Conservation (phyloP, 2,797 vertebrate species). For the Acropternis orthonyx region DNA sequence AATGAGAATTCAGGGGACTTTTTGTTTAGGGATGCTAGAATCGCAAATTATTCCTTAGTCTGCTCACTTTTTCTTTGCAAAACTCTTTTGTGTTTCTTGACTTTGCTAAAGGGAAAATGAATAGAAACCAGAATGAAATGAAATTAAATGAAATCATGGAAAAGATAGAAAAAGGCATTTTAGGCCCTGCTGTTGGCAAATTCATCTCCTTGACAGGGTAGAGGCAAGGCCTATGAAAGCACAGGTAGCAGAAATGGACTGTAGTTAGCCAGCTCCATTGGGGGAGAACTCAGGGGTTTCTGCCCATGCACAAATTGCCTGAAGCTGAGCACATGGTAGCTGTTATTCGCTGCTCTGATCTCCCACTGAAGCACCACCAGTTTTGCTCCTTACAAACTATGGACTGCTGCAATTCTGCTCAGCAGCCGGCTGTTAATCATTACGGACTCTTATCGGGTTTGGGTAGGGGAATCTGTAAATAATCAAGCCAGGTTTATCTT, state of each 20-base stretch:
- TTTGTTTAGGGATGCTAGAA: background rate
- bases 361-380: background rate
- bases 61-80: background rate
- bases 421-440: constrained; percentile 46
- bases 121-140: background rate
- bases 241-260: background rate
- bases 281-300: background rate
- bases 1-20: background rate
- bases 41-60: background rate
- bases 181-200: background rate
- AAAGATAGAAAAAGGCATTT: background rate
- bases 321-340: background rate
- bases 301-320: background rate
- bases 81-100: background rate
- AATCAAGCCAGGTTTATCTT: constrained; percentile 23
- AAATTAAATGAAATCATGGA: background rate
- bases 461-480: constrained; percentile 47
- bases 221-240: background rate
- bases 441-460: background rate
- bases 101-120: background rate
- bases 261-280: background rate
- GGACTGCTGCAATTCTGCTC: background rate
- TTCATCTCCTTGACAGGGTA: background rate
- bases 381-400: background rate
- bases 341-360: background rate